Conservation (phyloP, 2,113 vertebrate species). For the Crotophaga sulcirostris region DNA sequence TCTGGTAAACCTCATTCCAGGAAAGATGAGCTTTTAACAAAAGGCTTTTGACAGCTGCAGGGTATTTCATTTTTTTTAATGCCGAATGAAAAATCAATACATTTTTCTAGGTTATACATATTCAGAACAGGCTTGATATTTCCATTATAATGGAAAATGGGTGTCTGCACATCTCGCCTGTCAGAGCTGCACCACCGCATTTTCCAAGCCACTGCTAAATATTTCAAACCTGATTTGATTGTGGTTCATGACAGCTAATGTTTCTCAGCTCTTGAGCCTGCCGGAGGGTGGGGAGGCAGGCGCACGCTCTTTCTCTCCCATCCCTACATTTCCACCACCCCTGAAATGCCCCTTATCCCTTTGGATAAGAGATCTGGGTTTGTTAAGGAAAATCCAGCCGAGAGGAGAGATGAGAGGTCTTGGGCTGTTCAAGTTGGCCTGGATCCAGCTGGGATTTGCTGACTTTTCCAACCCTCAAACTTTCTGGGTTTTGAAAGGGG, state of each 20-base stretch:
- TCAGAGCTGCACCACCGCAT: constrained; percentile 92
- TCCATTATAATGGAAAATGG: constrained; percentile 91
- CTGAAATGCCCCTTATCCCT: constrained; percentile 55
- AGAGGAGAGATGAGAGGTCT: constrained; percentile 5
- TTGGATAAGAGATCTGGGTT: neutral
- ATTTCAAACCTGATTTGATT: constrained; percentile 98
- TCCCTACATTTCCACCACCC: constrained; percentile 28
- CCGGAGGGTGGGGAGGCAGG: constrained; percentile 66
- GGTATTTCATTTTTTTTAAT: constrained; percentile 92
- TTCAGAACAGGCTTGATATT: constrained; percentile 91
- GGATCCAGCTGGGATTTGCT: neutral
- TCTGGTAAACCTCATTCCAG: constrained; percentile 88
- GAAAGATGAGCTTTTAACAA: constrained; percentile 98
- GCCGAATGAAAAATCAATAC: constrained; percentile 99
- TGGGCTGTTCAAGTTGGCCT: neutral
- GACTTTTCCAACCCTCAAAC: neutral
- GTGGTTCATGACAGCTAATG: constrained; percentile 92
- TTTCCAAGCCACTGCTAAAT: constrained; percentile 99
- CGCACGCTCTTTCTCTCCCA: constrained; percentile 24
- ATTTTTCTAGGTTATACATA: constrained; percentile 98
- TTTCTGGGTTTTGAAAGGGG: neutral
- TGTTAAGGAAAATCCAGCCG: constrained; percentile 42
- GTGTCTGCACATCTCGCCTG: constrained; percentile 88
- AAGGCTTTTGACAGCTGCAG: constrained; percentile 98
- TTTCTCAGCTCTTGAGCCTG: constrained; percentile 78